These are phyloP conservation scores for Semaprochilodus insignis DNA, from an alignment of 2,797 vertebrate genomes.

Conservation along the genomic window DNA sequence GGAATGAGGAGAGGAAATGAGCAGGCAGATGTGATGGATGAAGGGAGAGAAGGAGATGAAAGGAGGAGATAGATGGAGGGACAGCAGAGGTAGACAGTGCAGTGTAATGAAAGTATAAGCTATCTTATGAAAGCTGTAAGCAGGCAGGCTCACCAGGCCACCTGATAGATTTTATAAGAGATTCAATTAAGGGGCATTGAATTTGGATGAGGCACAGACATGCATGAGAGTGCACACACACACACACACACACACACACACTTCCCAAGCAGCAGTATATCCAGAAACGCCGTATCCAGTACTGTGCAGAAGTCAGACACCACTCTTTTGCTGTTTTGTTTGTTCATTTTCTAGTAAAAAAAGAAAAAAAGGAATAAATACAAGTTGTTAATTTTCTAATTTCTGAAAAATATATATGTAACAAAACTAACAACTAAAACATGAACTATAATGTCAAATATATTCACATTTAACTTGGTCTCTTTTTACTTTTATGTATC, in stretches of 20 bases:
- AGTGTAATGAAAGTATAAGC: conserved; percentile 35
- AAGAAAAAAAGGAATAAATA: no score
- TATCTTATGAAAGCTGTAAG: conserved; percentile 33
- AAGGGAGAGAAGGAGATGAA: conserved; percentile 21
- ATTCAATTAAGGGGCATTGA: conserved; percentile 15
- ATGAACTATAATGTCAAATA: no score
- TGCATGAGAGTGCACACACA: neutral
- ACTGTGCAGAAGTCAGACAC: no score
- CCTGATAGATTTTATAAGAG: conserved; percentile 45
- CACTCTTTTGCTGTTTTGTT: no score
- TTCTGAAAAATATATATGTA: no score
- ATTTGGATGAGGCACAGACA: neutral
- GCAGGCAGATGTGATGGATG: conserved; percentile 41
- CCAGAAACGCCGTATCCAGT: no score
- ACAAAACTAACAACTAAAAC: no score
- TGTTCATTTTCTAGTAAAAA: no score
- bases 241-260: neutral
- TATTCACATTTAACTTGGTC: no score
- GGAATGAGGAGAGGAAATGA: neutral
- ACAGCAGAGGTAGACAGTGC: neutral
- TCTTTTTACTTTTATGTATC: no score
- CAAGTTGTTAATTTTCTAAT: no score
- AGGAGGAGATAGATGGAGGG: conserved; percentile 34
- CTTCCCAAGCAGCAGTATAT: neutral
- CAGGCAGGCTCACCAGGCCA: neutral